Evolutionary conservation across 2,797 vertebrate species (phyloP).

Genomic region (Lacerta bilineata): DNA sequence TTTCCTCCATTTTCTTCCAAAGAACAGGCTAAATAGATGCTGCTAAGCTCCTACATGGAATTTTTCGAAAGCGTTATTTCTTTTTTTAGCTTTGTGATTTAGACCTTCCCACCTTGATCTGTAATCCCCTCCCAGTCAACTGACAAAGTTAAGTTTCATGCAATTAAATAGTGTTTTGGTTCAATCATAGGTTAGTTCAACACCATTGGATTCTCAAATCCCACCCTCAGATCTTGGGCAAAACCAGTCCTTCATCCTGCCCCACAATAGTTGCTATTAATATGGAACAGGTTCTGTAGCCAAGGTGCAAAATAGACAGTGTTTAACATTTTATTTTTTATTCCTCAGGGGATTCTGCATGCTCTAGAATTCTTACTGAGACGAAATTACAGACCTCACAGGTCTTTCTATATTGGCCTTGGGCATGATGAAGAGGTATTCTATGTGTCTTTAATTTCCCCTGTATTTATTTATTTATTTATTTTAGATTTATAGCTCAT

Average conservation of each 20-base stretch:
- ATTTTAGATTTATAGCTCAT: background rate
- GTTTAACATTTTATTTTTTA: slow-evolving; percentile 19
- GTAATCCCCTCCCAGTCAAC: background rate
- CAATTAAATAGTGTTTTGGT: background rate
- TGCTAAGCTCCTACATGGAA: background rate
- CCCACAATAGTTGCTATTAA: too few species aligned
- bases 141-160: background rate
- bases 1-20: background rate
- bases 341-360: slow-evolving; percentile 89
- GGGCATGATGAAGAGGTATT: slow-evolving; percentile 94
- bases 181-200: background rate
- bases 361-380: slow-evolving; percentile 91
- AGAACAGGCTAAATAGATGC: background rate
- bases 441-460: slow-evolving; percentile 1
- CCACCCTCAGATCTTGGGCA: background rate
- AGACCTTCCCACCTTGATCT: background rate
- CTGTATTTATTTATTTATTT: background rate
- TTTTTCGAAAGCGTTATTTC: background rate
- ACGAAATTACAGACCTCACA: slow-evolving; percentile 86
- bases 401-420: slow-evolving; percentile 92
- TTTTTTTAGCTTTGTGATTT: background rate
- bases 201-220: background rate
- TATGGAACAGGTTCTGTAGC: background rate
- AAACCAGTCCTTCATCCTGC: background rate
- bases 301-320: background rate